Evolutionary conservation across 2,113 vertebrate genomes (phyloP), one percentile per base, ranked within the genome.

Genomic region (Antigone vipio): DNA sequence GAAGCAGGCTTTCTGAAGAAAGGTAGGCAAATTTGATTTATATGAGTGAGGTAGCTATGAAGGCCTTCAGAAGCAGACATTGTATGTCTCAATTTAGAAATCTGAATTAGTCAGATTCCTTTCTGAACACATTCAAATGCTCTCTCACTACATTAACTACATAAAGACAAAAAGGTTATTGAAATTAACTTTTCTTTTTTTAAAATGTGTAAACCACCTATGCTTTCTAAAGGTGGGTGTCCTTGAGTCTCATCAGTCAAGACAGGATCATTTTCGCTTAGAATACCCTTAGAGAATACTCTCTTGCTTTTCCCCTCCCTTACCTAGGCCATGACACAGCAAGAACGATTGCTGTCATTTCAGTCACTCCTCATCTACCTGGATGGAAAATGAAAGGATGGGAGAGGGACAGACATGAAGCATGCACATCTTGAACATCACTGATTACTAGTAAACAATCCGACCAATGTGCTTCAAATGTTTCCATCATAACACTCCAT

Each of bases 1-100:
- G 86, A 94, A 96, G 77, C 53, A 96, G 83, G 44, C 58, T 94
- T 87, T 96, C 74, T 85, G 71, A 97, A 96, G 87, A 96, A 95
- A 96, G 87, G 96, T 87, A 96, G 81, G 95, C 96, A 97, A 97
- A 96, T 97, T 72, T 75, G 77, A 79, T 92, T 95, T 82, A 88
- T 66, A 77, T 80, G 85, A 88, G 62, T 45, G n/a, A 95, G 84
- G 62, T 23, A 93, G 69, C 53, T 94, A 87, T 89, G 69, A 94
- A 95, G 74, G 49, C 45, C 53, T 88, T 89, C 71, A 91, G 87
- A 96, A 89, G 87, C 69, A 97, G 84, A 96, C 84, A 75, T 2
- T 93, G 66, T 75, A 50, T 38, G 49, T 58, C 53, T 89, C 93
- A 96, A 85, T 91, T 97, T 93, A 95, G 74, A 95, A 91, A 91